phyloP scores from a whole-genome alignment of 2,797 vertebrate species.

The Pelochelys cantorii region DNA sequence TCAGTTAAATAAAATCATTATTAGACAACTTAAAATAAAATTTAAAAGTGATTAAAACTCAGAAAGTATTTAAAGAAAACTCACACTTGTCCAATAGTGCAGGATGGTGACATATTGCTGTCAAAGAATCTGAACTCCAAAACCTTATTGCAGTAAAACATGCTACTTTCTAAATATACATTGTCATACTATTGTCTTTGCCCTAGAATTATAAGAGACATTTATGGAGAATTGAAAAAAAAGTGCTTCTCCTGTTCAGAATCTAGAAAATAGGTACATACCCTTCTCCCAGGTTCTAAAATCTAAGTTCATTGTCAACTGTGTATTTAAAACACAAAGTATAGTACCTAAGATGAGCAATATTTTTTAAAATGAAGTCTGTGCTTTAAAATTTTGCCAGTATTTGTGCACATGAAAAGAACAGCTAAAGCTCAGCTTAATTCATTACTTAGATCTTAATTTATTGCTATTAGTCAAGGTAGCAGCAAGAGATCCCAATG shows the following conservation, averaged over 20 bases:
- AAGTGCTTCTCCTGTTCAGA: background rate
- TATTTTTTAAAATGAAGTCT: background rate
- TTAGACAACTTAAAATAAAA: background rate
- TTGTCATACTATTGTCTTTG: background rate
- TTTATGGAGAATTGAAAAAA: background rate
- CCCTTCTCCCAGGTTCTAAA: background rate
- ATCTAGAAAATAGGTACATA: background rate
- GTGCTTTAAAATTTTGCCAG: background rate
- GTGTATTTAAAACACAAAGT: background rate
- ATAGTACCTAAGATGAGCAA: background rate
- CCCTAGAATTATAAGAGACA: background rate
- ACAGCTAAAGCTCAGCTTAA: background rate
- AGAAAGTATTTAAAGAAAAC: background rate
- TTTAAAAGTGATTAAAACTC: background rate
- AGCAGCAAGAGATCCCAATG: background rate
- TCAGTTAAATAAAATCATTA: background rate
- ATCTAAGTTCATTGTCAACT: background rate
- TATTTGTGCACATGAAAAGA: background rate
- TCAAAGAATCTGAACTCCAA: background rate
- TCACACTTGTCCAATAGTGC: background rate
- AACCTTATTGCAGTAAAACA: accelerated
- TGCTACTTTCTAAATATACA: background rate
- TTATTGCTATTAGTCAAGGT: background rate
- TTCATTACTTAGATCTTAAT: background rate
- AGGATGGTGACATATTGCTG: background rate